Base-by-base conservation (phyloP, 1,140 invertebrate genomes). In the Theocolax elegans region DNA sequence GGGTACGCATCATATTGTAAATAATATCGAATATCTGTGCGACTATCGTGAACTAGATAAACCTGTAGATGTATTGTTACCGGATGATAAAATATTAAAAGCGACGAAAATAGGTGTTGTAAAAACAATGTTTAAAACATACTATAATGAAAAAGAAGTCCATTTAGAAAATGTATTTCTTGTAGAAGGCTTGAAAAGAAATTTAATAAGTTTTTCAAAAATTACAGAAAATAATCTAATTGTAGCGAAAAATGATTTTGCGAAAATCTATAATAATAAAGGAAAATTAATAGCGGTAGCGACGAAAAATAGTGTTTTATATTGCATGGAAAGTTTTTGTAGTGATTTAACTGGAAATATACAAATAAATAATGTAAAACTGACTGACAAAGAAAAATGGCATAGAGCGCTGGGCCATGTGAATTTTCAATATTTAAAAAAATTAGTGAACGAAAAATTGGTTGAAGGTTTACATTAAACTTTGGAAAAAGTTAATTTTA, bases 1-100 rank as follows among this genome's bases (percentile, higher is more conserved):
- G 72, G 74, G 72, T 62, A 62, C 68, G 15, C 68, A 71, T 59
- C 72, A 72, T 35, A 64, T 72, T 21, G 64, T 73, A 35, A 42
- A 65, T 56, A 19, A 60, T 56, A 48, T 63, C 35, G 54, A 67
- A 51, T 71, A 53, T 21, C 67, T 66, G 54, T 12, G 19, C 29
- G 60, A 46, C 31, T 49, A 15, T 62, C 29, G 29, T 29, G 44
- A 2, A 9, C 49, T 74, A 10, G 59, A 67, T 58, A 60, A 71
- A 21, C 48, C 67, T 0, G 29, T 71, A 29, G 31, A 69, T 68
- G 74, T 75, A 60, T 72, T 69, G 54, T 15, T 75, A n/a, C 49
- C 49, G 3, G 68, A 75, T 59, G 72, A 72, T 31, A 67, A 65
- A 58, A 66, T 51, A n/a, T 21, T 73, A 17, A 64, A 73, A 62